A percentile compares a stretch with the other conserved stretches of the same genome.
These are phyloP conservation scores for Leucophenga maculata DNA, from an alignment of 2,888 invertebrate species.

Conservation along the genomic window DNA sequence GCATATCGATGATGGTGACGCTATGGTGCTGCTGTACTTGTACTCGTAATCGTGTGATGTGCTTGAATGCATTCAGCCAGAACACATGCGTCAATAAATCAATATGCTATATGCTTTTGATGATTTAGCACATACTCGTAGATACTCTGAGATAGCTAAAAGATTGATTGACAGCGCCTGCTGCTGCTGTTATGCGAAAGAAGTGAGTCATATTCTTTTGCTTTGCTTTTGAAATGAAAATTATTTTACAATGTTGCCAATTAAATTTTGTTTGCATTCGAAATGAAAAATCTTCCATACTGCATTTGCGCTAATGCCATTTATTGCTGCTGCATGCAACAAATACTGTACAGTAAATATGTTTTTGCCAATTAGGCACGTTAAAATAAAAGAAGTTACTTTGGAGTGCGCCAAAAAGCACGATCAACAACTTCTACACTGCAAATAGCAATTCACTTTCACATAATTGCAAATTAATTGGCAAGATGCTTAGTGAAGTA, in stretches of 20 bases:
- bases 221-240: no score
- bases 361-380: conserved; percentile 43
- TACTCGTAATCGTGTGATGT: not conserved
- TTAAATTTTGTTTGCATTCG: no score
- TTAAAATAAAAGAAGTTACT: conserved; percentile 1
- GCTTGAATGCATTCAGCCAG: not conserved
- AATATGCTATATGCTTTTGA: conserved; percentile 4
- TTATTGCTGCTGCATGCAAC: no score
- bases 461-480: conserved; percentile 62
- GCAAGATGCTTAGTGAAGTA: conserved; percentile 14
- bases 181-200: not conserved
- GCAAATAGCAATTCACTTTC: conserved; percentile 57
- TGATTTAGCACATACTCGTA: not conserved
- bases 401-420: conserved; percentile 27
- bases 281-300: no score
- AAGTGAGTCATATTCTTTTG: no score
- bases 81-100: conserved; percentile 21
- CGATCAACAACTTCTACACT: not conserved
- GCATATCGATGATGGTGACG: not conserved
- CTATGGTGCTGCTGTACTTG: not conserved
- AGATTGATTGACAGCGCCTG: conserved; percentile 20
- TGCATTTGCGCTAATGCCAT: no score
- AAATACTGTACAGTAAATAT: conserved; percentile 41
- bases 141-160: no score
- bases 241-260: no score